Base-by-base conservation (phyloP, 2,888 invertebrate species). In the Philaethria dido region DNA sequence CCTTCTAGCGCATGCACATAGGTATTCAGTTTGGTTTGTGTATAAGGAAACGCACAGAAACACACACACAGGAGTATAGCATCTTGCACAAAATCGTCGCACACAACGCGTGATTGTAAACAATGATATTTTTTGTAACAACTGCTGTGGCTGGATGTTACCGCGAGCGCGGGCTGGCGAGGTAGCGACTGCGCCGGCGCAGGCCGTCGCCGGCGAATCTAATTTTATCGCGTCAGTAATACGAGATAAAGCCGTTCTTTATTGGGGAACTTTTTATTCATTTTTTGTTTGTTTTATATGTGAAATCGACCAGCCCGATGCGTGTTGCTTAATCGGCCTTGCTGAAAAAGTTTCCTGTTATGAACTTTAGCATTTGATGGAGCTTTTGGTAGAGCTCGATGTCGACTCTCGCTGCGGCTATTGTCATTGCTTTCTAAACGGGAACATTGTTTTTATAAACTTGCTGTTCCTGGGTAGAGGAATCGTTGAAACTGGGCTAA, bases 241-340 rank as follows among this genome's bases (percentile, higher is more conserved):
- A 89, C 89, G 91, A 91, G 90, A 91, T 92, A 91, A 89, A 89
- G 86, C 83, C 83, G 83, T 84, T 86, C 87, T 89, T 91, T 89
- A 88, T 87, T 84, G 83, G 83, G 80, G 79, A 81, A 81, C 83
- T 66, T 74, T 81, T 83, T 84, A 86, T 87, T 68, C 50, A 45
- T 68, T 88, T 84, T 85, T 83, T 77, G 72, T 82, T 85, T 85
- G 78, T 81, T 81, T 81, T 78, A 78, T 79, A 77, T 78, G 75
- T 78, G 80, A 79, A 78, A 77, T 77, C 75, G 73, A 78, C 73
- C 77, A 74, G 55, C 65, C 25, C 52, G 60, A 69, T 68, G 64
- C 25, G 64, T n/a, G n/a, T 68, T 69, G 65, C 66, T 68, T 52
- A 68, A 66, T 66, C 62, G 68, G 64, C 68, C 68, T 72, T 66